Evolutionary conservation across 2,113 vertebrate genomes (phyloP), one percentile per base, ranked within the genome.

Genomic region (Falcunculus frontatus): DNA sequence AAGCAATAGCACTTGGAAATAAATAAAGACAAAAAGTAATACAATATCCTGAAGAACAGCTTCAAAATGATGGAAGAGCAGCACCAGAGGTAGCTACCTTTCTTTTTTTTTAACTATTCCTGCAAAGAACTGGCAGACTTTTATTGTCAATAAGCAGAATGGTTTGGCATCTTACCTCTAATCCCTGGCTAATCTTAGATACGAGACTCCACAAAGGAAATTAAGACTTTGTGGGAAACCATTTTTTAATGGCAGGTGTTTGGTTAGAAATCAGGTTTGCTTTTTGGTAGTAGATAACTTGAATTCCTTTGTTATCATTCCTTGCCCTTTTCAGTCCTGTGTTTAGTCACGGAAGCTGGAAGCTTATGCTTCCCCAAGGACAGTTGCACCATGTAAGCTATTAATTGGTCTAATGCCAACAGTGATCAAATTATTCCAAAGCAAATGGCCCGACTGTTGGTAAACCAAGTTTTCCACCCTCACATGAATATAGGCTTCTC

Each of bases 1-100:
- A 87, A 95, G 64, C 87, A 93, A 26, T 95, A 85, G 56, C 37
- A 23, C 35, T 94, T 93, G 72, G 67, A 96, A 93, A 93, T 92
- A 94, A 91, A 94, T 26, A 93, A 80, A 93, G 87, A 90, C 53
- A 94, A 55, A 91, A 95, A 83, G 65, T 80, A 79, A 85, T 59
- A 77, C 73, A 84, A 74, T 74, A 93, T 67, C 84, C 42, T 77
- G 67, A 95, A 75, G 46, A 93, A 72, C 53, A 65, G 39, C 52
- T 69, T 91, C 55, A 85, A 91, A 89, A 84, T 83, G 12, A 89
- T 65, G 42, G 79, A 76, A 90, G 32, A 92, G 59, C 42, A 85
- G 29, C 75, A 74, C 32, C 63, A 65, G 1, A 6, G 47, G 25
- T 74, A 93, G 39, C 63, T 72, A 37, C 23, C 9, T 56, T 44